These are phyloP conservation scores for Portevinia maculata DNA, from an alignment of 2,888 invertebrate species.

Conservation along the genomic window DNA sequence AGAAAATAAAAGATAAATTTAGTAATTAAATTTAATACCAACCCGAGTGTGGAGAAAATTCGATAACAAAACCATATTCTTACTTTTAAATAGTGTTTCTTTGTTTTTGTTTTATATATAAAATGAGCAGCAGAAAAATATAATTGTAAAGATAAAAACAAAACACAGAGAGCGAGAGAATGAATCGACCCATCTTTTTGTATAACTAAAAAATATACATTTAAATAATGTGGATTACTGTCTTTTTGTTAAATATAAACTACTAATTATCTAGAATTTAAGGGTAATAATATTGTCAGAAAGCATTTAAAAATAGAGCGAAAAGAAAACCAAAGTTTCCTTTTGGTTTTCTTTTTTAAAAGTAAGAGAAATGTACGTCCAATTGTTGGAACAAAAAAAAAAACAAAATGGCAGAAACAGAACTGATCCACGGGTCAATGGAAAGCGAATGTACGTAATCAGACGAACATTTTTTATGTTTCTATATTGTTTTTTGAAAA, in stretches of 20 bases:
- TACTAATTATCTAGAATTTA: conserved; percentile 63
- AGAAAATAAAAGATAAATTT: conserved; percentile 37
- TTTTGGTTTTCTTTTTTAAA: too few relatives aligned
- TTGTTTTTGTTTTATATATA: conserved; percentile 52
- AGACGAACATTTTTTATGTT: not conserved
- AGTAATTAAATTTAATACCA: conserved; percentile 55
- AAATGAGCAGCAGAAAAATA: conserved; percentile 23
- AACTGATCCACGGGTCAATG: conserved; percentile 10
- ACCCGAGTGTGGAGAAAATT: conserved; percentile 72
- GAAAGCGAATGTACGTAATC: conserved; percentile 14
- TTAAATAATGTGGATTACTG: conserved; percentile 34
- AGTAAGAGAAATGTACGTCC: conserved; percentile 26
- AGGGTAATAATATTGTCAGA: conserved; percentile 67
- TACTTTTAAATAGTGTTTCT: not conserved
- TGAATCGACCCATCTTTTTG: conserved; percentile 70
- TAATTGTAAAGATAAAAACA: conserved; percentile 70
- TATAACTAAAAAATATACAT: conserved; percentile 53
- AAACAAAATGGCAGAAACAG: conserved; percentile 12
- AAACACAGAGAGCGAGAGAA: conserved; percentile 68
- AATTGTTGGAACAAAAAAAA: conserved; percentile 27
- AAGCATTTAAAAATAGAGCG: conserved; percentile 23
- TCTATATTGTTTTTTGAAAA: conserved; percentile 19
- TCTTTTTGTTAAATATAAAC: conserved; percentile 43
- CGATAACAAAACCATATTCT: conserved; percentile 26
- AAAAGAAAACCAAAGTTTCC: conserved; percentile 6